Evolutionary conservation across 1,140 invertebrate genomes (phyloP), one percentile per base, ranked within the genome.

Genomic region (Bombus superbus): DNA sequence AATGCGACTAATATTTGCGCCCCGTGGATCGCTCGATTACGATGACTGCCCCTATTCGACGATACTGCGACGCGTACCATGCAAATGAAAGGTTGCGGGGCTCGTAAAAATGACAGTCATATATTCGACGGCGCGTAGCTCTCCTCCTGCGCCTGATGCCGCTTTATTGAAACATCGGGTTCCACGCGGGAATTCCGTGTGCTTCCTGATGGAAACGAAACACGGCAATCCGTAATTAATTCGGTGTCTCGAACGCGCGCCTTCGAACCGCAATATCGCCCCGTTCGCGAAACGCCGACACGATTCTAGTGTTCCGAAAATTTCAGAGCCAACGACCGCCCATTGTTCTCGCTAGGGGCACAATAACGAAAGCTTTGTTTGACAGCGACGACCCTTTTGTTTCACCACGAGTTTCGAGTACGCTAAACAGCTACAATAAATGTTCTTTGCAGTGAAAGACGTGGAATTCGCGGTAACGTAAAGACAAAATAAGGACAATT

Each of bases 1-100:
- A 84, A 84, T 79, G 82, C 66, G 82, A 71, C 82, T 84, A 84
- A 84, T 79, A 84, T 84, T 84, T 84, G 76, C 75, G 53, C 82
- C 47, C 38, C 11, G 75, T 25, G 75, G 32, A 84, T 79, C 75
- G 75, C 47, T 59, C 75, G 75, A 78, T 84, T 84, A 78, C 82
- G 75, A 78, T 59, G 74, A 11, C 64, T 11, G 25, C 38, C 75
- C 75, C 47, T 83, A 44, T 69, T 78, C 82, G 74, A 69, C 42
- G 47, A 40, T 68, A n/a, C 22, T 28, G 73, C 59, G 62, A 59
- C 25, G 72, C 44, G 81, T 76, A 53, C 72, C 13, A 83, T 77
- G 73, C 47, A 68, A 83, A 83, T 57, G 74, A 78, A 69, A 69
- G 74, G 64, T 68, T 42, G 74, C 35, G 62, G 13, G 32, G 44